Base-by-base conservation (phyloP, 2,888 invertebrate genomes). In the Sinotaia quadrata region DNA sequence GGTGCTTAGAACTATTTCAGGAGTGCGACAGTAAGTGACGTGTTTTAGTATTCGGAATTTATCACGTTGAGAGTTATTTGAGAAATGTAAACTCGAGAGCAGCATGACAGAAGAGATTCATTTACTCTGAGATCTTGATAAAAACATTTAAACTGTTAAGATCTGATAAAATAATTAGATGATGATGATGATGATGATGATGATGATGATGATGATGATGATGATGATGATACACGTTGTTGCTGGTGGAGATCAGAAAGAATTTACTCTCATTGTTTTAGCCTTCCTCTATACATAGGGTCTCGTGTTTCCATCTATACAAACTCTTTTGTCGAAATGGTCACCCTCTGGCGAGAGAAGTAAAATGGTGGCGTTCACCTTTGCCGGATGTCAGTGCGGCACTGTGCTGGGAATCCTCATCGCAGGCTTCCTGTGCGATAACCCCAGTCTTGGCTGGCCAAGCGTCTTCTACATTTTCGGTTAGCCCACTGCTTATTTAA, bases 381-480 rank as follows among this genome's bases (percentile, higher is more conserved):
- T 57, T 27, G 36, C 72, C 36, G 72, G 72, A 54, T 62, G 62
- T 24, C 62, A 95, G 88, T 93, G 96, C 84, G 96, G 96, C 51
- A 96, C 96, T 56, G 94, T 96, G 4, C 90, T 95, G 71, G 94
- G 94, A 0, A 89, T 95, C 79, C 94, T 95, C 0, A 86, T 94
- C 76, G 93, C 94, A 3, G 95, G 95, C 0, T 93, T 93, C 92
- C 89, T 95, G 0, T 94, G 94, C 81, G 93, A 75, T 18, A 67
- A 56, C 5, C 44, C 68, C 29, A 59, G 93, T 0, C 87, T 93
- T 15, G 95, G 95, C 8, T 87, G 87, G 87, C 83, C 84, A 8
- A 78, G 82, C n/a, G 73, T 76, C 34, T 80, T 75, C 69, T 82
- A 75, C 60, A 54, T 75, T 27, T 74, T 75, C 75, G 82, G 84